phyloP scores from a whole-genome alignment of 2,113 vertebrate species.

The Arothron firmamentum region DNA sequence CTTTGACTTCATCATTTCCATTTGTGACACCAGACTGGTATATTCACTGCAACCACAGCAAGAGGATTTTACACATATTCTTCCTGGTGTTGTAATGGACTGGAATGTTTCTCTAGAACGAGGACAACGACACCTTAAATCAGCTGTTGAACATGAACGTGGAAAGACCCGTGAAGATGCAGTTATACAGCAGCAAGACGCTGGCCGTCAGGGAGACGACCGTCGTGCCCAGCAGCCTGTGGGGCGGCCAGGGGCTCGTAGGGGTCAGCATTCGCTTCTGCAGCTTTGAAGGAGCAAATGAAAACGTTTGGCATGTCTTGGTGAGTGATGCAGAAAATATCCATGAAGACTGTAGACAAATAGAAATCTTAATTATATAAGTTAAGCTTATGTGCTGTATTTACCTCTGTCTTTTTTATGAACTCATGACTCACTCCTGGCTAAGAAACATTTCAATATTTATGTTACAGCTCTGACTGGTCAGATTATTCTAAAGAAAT shows the following conservation, averaged over 20 bases:
- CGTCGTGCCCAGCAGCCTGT: conserved; percentile 90
- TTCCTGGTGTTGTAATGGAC: not conserved
- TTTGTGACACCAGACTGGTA: conserved; percentile 91
- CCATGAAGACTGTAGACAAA: no score
- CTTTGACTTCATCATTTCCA: conserved; percentile 97
- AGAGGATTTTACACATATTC: not conserved
- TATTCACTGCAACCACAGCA: conserved; percentile 7
- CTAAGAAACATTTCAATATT: no score
- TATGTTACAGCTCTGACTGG: no score
- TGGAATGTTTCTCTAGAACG: conserved; percentile 77
- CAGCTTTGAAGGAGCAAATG: conserved; percentile 94
- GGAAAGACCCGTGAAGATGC: conserved; percentile 91
- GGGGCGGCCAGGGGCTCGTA: conserved; percentile 93
- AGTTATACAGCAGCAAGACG: conserved; percentile 94
- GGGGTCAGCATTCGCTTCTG: conserved; percentile 97
- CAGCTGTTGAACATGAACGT: conserved; percentile 91
- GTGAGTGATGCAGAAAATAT: conserved; percentile 69
- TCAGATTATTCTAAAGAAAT: no score
- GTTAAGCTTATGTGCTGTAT: no score
- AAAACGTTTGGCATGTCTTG: conserved; percentile 97
- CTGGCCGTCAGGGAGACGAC: conserved; percentile 87
- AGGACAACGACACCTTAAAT: conserved; percentile 94
- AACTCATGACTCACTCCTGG: no score
- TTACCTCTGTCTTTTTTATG: no score
- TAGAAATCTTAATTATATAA: no score